Conservation (phyloP, 2,113 vertebrate species). For the Cebidichthys violaceus region DNA sequence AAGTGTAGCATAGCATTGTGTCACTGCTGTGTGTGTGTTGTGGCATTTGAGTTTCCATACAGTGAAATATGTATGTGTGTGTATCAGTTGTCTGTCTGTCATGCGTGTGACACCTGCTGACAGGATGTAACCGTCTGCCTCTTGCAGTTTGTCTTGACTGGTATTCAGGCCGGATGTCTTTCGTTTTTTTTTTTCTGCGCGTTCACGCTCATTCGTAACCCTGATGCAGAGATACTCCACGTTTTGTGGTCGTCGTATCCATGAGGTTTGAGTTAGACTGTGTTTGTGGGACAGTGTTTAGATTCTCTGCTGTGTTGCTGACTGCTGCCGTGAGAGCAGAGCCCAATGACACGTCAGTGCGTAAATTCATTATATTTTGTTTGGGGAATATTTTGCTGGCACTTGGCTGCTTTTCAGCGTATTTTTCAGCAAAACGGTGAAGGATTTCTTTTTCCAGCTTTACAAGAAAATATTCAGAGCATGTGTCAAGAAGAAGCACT, state of each 20-base stretch:
- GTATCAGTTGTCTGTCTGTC: not conserved
- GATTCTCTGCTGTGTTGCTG: not conserved
- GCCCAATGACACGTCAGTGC: not conserved
- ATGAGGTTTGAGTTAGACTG: not conserved
- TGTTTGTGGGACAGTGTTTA: not conserved
- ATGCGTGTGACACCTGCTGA: not conserved
- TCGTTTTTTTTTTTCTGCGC: not conserved
- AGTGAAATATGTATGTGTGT: not conserved
- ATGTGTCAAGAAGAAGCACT: not conserved
- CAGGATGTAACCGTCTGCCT: not conserved
- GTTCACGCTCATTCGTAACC: not conserved
- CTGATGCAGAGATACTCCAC: too few species aligned
- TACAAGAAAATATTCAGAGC: not conserved
- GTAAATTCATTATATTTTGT: slow-evolving; percentile 13
- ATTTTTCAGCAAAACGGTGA: not conserved
- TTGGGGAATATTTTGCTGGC: not conserved
- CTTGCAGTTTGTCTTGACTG: slow-evolving; percentile 1
- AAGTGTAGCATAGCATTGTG: not conserved
- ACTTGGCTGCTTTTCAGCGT: not conserved
- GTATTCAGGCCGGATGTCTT: not conserved
- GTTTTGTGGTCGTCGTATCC: not conserved
- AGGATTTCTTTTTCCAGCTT: not conserved
- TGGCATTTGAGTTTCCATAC: not conserved
- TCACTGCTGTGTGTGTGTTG: not conserved
- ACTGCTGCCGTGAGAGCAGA: not conserved